Evolutionary conservation across 2,888 invertebrate species (phyloP).

Genomic region (Luffia ferchaultella): DNA sequence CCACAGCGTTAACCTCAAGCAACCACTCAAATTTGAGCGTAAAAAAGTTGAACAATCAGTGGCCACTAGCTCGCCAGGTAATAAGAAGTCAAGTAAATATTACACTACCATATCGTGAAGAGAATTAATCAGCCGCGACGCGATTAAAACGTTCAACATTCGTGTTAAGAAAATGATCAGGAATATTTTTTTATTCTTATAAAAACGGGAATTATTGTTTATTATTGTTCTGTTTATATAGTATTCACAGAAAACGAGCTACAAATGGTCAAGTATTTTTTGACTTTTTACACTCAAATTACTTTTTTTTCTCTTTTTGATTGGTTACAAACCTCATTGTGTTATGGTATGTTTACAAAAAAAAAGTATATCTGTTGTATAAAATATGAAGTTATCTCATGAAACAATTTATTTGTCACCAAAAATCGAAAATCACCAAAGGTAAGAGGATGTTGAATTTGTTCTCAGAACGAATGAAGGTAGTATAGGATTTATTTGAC

Average conservation of each 20-base stretch:
- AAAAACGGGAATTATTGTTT: neutral
- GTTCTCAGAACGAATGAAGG: constrained; percentile 49
- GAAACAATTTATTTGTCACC: constrained; percentile 46
- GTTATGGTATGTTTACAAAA: constrained; percentile 35
- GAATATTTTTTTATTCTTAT: neutral
- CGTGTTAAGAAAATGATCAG: constrained; percentile 28
- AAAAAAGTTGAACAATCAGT: constrained; percentile 70
- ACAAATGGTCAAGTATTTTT: constrained; percentile 67
- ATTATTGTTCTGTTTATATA: neutral
- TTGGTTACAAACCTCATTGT: constrained; percentile 22
- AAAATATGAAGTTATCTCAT: too few species aligned
- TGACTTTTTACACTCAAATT: constrained; percentile 69
- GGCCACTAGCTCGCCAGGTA: constrained; percentile 70
- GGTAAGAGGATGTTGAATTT: constrained; percentile 54
- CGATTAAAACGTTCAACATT: constrained; percentile 15
- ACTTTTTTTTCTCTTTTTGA: constrained; percentile 22
- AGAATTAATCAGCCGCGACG: constrained; percentile 28
- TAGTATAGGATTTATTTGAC: constrained; percentile 69
- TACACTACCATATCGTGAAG: constrained; percentile 67
- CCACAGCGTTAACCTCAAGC: constrained; percentile 81
- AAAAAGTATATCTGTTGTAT: too few species aligned
- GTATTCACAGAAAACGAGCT: constrained; percentile 48
- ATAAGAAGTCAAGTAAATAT: constrained; percentile 69
- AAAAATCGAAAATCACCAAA: constrained; percentile 52
- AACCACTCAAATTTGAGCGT: constrained; percentile 75